Base-by-base conservation (phyloP, 2,797 vertebrate species). In the Cynodonichthys magdalenae region DNA sequence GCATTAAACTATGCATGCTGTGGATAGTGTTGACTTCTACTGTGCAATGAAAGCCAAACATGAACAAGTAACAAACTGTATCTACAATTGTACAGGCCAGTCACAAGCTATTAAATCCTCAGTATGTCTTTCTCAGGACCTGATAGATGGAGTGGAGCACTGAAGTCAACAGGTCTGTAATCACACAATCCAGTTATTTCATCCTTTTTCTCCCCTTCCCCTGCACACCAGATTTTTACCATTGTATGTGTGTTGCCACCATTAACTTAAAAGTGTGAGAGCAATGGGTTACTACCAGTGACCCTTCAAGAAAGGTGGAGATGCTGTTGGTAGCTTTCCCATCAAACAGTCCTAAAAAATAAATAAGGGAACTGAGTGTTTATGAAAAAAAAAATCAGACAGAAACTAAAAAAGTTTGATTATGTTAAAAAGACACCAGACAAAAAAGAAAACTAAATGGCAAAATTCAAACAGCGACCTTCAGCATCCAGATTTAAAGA, bases 131-230 rank as follows among this genome's bases (percentile, higher is more conserved):
- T 69, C 11, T 19, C 55, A 73, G 56, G 63, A 64, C 56, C 69
- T 78, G 73, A 83, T 17, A 47, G 73, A 88, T 72, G 54, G 56
- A 71, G 61, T 19, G 14, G 27, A 66, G 58, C 48, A 59, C 52
- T 54, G 62, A 53, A 85, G 74, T 66, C 74, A 78, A 84, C 80
- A 82, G 62, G 62, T 50, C 69, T 61, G 15, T 71, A 75, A 85
- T 89, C 53, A 83, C 77, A 79, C 63, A 74, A 59, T 66, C 64
- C 56, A 70, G 75, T 55, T 66, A 66, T 67, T 36, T 66, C 57
- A 62, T 50, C 31, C 55, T 64, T 74, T 66, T 76, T 76, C 53
- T 48, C 47, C 79, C 53, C 59, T 42, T 65, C 24, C 63, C 52
- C 45, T 51, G 4, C n/a, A 71, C n/a, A 4, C 29, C 63, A 39